Evolutionary conservation across 2,888 invertebrate species (phyloP), one percentile per base, ranked within the genome.

Genomic region (Athripsodes cinereus): DNA sequence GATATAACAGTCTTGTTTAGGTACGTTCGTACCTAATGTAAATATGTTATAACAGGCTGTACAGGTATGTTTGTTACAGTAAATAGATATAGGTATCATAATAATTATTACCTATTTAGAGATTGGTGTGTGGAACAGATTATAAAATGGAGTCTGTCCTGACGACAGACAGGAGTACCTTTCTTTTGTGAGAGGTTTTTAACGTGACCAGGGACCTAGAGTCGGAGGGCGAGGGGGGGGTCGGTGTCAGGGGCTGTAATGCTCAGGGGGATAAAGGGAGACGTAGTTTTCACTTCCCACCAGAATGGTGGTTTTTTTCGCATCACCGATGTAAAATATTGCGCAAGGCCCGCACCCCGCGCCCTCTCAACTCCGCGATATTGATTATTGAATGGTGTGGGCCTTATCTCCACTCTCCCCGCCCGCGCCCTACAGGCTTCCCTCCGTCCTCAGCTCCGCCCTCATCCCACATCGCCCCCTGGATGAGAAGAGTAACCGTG

Each of bases 351-450:
- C 55, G 35, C 59, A 34, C 70, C 68, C 70, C 73, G 68, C 53
- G 13, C 40, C 69, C 70, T 68, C 70, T 71, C 72, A 66, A 70
- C 71, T 69, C 68, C 69, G 52, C 55, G 59, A 62, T 62, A 62
- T 62, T 62, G 62, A 62, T 62, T 62, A 62, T 62, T 58, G 62
- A 60, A 55, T 57, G 57, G 51, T 59, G 59, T 57, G 57, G 58
- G 57, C 57, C 59, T 62, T 59, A 59, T 59, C 59, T 58, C 56
- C 22, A n/a, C 59, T 26, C 51, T 16, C 47, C 40, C 44, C 55
- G 48, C 19, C 40, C 21, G 20, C 35, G 26, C 34, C 53, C 19
- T 11, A n/a, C 46, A 31, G 34, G 34, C 22, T 46, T 10, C 5
- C 53, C 19, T 18, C 16, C 35, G 10, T 16, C 13, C 40, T n/a